phyloP scores from a whole-genome alignment of 2,797 vertebrate genomes.

The Gymnocypris eckloni region DNA sequence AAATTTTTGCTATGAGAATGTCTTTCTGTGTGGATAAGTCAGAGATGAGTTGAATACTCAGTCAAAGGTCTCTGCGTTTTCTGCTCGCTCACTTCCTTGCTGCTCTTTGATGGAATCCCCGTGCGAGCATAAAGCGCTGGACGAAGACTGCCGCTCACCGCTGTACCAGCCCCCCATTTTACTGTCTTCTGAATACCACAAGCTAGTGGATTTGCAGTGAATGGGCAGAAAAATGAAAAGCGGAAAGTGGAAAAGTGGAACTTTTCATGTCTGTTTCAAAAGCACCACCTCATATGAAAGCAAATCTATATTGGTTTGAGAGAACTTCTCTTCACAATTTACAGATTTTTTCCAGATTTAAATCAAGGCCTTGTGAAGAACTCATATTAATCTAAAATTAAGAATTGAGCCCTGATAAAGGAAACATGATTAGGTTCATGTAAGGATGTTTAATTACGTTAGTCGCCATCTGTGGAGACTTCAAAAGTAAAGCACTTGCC shows the following conservation, averaged over 20 bases:
- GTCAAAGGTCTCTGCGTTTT: slow-evolving; percentile 46
- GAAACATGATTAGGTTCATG: slow-evolving; percentile 20
- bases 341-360: slow-evolving; percentile 13
- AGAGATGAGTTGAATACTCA: slow-evolving; percentile 50
- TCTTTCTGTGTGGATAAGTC: slow-evolving; percentile 60
- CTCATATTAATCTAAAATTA: slow-evolving; percentile 34
- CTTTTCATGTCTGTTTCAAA: slow-evolving; percentile 44
- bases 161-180: slow-evolving; percentile 25
- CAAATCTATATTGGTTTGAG: slow-evolving; percentile 39
- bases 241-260: background rate
- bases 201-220: slow-evolving; percentile 27
- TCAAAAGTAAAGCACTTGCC: background rate
- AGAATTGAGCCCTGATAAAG: slow-evolving; percentile 34
- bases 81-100: slow-evolving; percentile 14
- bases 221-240: slow-evolving; percentile 42
- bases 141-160: slow-evolving; percentile 9
- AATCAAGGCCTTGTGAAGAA: slow-evolving; percentile 29
- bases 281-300: slow-evolving; percentile 28
- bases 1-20: slow-evolving; percentile 60
- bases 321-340: slow-evolving; percentile 28
- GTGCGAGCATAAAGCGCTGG: slow-evolving; percentile 31
- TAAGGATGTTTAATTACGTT: slow-evolving; percentile 21
- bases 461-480: background rate
- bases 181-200: slow-evolving; percentile 28
- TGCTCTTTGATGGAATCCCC: slow-evolving; percentile 47